phyloP scores from a whole-genome alignment of 2,113 vertebrate genomes.

The Hypanus sabinus region DNA sequence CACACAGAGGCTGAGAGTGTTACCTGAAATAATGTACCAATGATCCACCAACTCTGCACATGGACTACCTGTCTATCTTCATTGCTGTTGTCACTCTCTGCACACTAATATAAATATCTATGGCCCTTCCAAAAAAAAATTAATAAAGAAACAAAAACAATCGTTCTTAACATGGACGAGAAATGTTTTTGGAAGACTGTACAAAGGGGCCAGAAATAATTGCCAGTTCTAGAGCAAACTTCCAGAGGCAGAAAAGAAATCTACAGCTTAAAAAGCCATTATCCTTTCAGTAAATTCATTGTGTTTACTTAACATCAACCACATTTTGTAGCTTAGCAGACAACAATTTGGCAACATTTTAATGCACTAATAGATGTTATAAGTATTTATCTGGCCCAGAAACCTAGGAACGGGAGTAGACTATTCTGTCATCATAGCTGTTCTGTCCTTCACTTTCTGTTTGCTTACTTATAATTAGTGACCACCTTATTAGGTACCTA shows the following conservation, averaged over 20 bases:
- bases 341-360: background rate
- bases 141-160: background rate
- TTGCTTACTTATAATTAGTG: too few species aligned
- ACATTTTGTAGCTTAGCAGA: background rate
- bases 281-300: background rate
- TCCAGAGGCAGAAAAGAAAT: background rate
- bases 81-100: background rate
- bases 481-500: too few species aligned
- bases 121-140: background rate
- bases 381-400: background rate
- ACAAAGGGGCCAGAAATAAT: background rate
- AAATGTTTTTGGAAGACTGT: background rate
- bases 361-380: background rate
- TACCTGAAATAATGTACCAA: background rate
- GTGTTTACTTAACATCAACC: background rate
- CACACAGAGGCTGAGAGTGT: background rate
- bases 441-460: background rate
- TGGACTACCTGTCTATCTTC: background rate
- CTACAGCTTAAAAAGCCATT: background rate
- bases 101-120: background rate
- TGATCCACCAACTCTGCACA: background rate
- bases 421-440: background rate
- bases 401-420: background rate
- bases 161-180: background rate
- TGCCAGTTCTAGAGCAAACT: background rate